Percentiles rank a stretch among this genome's conserved stretches.
phyloP scores from a whole-genome alignment of 2,888 invertebrate species.

The Candidula unifasciata region DNA sequence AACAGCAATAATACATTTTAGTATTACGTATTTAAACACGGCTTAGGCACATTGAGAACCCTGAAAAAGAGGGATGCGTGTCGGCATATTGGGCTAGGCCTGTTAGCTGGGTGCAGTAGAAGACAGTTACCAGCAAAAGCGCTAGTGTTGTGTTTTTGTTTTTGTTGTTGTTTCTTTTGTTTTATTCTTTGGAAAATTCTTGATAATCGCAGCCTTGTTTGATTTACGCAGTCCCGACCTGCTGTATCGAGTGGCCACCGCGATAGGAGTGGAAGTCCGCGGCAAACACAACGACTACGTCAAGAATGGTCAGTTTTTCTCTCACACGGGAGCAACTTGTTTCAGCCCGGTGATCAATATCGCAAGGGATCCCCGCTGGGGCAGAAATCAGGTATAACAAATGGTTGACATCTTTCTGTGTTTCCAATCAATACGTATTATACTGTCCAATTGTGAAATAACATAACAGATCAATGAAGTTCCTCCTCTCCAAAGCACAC shows the following conservation, averaged over 20 bases:
- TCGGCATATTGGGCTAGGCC: no score
- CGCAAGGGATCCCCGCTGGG: constrained; percentile 74
- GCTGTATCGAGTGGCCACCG: constrained; percentile 40
- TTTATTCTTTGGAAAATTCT: no score
- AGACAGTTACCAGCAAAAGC: no score
- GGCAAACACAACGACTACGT: constrained; percentile 52
- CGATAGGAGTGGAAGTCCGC: constrained; percentile 44
- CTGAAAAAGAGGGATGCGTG: no score
- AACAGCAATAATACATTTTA: no score
- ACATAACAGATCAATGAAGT: no score
- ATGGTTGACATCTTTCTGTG: not conserved
- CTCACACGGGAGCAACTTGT: constrained; percentile 66
- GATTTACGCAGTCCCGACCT: constrained; percentile 33
- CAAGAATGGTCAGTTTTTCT: not conserved
- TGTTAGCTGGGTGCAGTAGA: no score
- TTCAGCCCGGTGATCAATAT: constrained; percentile 63
- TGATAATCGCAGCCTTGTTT: not conserved
- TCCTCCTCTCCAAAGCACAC: no score
- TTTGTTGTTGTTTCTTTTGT: no score
- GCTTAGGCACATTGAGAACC: no score
- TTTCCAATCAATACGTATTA: not conserved
- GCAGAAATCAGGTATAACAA: constrained; percentile 72
- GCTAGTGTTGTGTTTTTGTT: no score
- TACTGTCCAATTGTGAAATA: not conserved
- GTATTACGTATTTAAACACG: no score